Percentiles rank a stretch among this genome's conserved stretches.
Evolutionary conservation across 2,797 vertebrate species (phyloP).

Genomic region (Hylomyscus alleni): DNA sequence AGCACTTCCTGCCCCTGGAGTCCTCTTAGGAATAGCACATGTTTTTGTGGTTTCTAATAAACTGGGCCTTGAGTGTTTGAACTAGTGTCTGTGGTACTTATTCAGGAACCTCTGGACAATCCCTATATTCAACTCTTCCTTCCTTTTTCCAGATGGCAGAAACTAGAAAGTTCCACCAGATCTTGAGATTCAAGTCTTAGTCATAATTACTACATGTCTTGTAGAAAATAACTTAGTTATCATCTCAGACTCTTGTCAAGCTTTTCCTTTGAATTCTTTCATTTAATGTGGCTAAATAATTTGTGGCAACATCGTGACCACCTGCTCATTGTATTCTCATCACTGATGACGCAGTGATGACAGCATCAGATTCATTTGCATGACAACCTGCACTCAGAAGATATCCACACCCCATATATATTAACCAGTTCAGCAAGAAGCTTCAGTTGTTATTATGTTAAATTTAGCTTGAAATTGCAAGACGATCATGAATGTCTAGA

Average conservation of each 20-base stretch:
- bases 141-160: neutral
- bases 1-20: neutral
- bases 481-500: neutral
- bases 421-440: neutral
- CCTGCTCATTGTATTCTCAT: neutral
- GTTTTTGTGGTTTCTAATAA: constrained; percentile 8
- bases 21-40: neutral
- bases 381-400: neutral
- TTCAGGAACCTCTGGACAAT: neutral
- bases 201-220: neutral
- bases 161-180: neutral
- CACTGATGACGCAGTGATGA: neutral
- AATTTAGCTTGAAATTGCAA: neutral
- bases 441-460: neutral
- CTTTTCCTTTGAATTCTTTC: constrained; percentile 2
- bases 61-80: neutral
- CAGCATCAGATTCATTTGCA: neutral
- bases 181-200: neutral
- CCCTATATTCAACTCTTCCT: neutral
- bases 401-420: neutral
- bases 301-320: neutral
- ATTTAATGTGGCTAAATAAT: neutral
- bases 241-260: constrained; percentile 24
- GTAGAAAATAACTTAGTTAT: neutral
- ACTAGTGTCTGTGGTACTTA: neutral